phyloP scores from a whole-genome alignment of 2,797 vertebrate genomes.

The Pempheris klunzingeri region DNA sequence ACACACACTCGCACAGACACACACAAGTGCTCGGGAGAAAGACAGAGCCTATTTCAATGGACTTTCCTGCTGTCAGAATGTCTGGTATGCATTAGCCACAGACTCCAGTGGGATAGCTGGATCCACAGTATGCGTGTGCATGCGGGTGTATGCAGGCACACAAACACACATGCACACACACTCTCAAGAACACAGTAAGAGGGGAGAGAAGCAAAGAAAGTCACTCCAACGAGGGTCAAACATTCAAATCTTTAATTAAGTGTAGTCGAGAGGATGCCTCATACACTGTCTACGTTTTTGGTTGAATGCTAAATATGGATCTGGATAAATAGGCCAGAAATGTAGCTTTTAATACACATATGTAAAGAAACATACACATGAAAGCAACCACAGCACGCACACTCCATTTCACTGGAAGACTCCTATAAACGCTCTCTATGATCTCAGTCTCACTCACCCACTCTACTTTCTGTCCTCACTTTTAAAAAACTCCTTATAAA shows the following conservation, averaged over 20 bases:
- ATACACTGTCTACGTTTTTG: conserved; percentile 1
- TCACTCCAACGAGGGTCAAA: conserved; percentile 60
- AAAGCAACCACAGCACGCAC: conserved; percentile 55
- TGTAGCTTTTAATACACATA: conserved; percentile 31
- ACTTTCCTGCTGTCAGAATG: conserved; percentile 90
- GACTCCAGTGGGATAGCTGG: conserved; percentile 87
- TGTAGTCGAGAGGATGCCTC: conserved; percentile 37
- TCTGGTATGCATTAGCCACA: conserved; percentile 90
- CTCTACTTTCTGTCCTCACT: conserved; percentile 12
- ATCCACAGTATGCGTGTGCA: conserved; percentile 82
- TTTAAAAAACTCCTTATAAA: conserved; percentile 27
- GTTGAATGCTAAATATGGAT: conserved; percentile 28
- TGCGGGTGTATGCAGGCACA: conserved; percentile 44
- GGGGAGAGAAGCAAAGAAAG: conserved; percentile 42
- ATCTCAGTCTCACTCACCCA: conserved; percentile 33
- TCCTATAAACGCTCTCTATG: conserved; percentile 34
- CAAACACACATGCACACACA: conserved; percentile 33
- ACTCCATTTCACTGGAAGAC: conserved; percentile 33
- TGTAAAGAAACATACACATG: conserved; percentile 28
- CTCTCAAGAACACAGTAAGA: conserved; percentile 57
- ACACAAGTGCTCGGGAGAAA: conserved; percentile 69
- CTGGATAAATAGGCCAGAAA: conserved; percentile 39
- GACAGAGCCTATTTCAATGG: conserved; percentile 82
- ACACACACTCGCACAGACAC: conserved; percentile 35
- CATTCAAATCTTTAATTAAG: conserved; percentile 42